Evolutionary conservation across 53 echinoderm and acorn worm genomes (phyloP), one percentile per base, ranked within the genome.

Genomic region (Luidia sarsii): DNA sequence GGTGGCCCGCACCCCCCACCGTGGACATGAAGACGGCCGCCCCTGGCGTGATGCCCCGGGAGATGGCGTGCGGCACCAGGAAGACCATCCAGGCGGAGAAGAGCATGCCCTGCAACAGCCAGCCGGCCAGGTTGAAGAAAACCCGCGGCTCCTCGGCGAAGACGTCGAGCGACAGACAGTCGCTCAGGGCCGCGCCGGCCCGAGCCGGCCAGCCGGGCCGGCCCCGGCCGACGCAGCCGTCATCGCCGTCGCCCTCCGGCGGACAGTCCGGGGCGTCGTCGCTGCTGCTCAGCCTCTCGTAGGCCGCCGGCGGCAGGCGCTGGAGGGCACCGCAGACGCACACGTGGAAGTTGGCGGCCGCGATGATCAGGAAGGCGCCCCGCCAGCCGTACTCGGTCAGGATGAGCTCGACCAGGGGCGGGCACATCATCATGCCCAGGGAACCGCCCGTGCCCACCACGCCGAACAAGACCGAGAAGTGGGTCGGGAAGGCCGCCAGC

Each of bases 321-420:
- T 85, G 33, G 34, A 89, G 69, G 7, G 86, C 75, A 33, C 92
- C 92, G 20, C 81, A 89, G 9, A 67, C 85, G 41, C 71, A 48
- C 39, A 79, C 48, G 39, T 86, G 57, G 36, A 33, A 67, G 67
- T 39, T 59, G 48, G 55, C 30, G 61, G 86, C 86, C 6, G 67
- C 86, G 4, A 67, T 33, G 50, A 86, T 43, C 18, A 86, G 32
- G 46, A 86, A 48, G 24, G 79, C 67, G 36, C 86, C 86, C 9
- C 68, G 67, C 86, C 86, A 86, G 7, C 86, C 86, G 50, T 65
- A 79, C 19, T 22, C 1, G 10, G 31, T 48, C 0, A 27, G 18
- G 0, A 86, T 24, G 25, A 35, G 30, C 16, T 86, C 86, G 5
- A 68, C 68, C 18, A 86, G 11, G 8, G 79, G 64, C 16, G 86